A percentile compares a stretch with the other conserved stretches of the same genome.
Evolutionary conservation across 2,113 vertebrate species (phyloP).

Genomic region (Heloderma charlesbogerti): DNA sequence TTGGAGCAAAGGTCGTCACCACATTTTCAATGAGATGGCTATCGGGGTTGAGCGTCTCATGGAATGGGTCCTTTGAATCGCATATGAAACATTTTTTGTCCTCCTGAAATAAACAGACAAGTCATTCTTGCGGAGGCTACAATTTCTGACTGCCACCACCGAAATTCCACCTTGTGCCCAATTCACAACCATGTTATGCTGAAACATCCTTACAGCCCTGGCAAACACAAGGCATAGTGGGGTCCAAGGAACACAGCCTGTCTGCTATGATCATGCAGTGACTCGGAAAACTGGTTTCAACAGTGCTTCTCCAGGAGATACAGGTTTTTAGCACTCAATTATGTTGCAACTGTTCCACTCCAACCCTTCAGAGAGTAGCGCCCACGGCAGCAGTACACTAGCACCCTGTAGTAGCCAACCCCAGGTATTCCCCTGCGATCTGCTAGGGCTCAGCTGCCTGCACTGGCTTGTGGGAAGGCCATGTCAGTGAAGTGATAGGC

Average conservation of each 20-base stretch:
- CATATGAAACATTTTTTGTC: constrained; percentile 98
- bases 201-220: background rate
- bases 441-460: background rate
- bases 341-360: background rate
- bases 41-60: constrained; percentile 78
- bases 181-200: background rate
- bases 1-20: constrained; percentile 91
- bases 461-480: background rate
- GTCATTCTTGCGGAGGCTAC: background rate
- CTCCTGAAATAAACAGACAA: constrained; percentile 83
- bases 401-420: background rate
- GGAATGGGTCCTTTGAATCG: constrained; percentile 82
- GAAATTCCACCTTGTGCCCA: background rate
- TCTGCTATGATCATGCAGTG: background rate
- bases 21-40: constrained; percentile 95
- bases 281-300: background rate
- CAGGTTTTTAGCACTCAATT: background rate
- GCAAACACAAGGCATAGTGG: background rate
- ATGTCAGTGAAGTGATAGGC: background rate
- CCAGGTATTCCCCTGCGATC: background rate
- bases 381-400: background rate
- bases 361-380: background rate
- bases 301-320: background rate
- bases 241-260: background rate
- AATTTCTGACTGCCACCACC: background rate